phyloP scores from a whole-genome alignment of 1,140 invertebrate genomes.

The Drosophila cardini region DNA sequence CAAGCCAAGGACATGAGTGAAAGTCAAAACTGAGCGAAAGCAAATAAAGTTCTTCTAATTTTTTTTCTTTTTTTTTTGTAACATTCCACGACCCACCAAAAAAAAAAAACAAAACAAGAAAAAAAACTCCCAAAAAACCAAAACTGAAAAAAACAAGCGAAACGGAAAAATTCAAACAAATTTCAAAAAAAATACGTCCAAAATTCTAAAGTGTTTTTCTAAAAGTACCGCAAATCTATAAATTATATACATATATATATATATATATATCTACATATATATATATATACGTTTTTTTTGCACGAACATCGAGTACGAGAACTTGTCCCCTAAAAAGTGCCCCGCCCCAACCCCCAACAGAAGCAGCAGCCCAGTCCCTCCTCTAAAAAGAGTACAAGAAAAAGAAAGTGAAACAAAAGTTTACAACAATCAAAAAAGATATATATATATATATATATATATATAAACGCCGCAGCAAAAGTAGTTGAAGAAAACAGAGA shows the following conservation, averaged over 20 bases:
- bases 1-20: constrained; percentile 57
- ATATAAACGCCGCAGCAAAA: background rate
- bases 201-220: constrained; percentile 3
- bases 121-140: background rate
- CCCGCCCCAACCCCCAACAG: background rate
- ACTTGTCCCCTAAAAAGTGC: background rate
- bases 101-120: background rate
- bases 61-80: constrained; percentile 19
- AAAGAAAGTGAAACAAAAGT: constrained; percentile 1
- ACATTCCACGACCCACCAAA: constrained; percentile 39
- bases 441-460: background rate
- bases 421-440: background rate
- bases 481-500: background rate
- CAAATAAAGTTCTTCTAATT: constrained; percentile 15
- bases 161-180: background rate
- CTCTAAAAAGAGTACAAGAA: background rate
- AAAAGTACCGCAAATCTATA: background rate
- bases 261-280: constrained; percentile 24
- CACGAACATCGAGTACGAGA: constrained; percentile 4
- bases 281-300: constrained; percentile 30
- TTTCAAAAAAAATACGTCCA: background rate
- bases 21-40: constrained; percentile 48
- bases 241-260: constrained; percentile 19
- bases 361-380: background rate
- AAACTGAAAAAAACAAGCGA: constrained; percentile 1